phyloP scores from a whole-genome alignment of 2,888 invertebrate genomes.

The Furcula furcula region DNA sequence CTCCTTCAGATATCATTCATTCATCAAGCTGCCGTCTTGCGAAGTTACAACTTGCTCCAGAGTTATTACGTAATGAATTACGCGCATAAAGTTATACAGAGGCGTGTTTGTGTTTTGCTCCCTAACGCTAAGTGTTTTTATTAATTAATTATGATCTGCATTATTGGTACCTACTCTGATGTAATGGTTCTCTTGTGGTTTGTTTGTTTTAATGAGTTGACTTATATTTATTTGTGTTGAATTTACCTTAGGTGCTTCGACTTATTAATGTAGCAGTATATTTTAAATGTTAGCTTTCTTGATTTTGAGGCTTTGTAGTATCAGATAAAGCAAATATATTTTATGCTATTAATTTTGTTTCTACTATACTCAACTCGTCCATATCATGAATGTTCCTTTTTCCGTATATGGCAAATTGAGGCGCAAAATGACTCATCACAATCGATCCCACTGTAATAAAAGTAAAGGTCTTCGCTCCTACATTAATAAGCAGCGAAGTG shows the following conservation, averaged over 20 bases:
- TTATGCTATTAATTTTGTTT: too few relatives aligned
- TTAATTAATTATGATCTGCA: neutral
- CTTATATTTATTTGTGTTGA: neutral
- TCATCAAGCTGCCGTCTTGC: slow-evolving; percentile 21
- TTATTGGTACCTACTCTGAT: neutral
- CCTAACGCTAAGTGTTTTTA: neutral
- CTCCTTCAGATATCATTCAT: slow-evolving; percentile 35
- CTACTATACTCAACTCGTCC: too few relatives aligned
- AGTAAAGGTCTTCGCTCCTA: slow-evolving; percentile 14
- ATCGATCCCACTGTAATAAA: slow-evolving; percentile 2
- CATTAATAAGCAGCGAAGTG: slow-evolving; percentile 27
- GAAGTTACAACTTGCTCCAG: slow-evolving; percentile 17
- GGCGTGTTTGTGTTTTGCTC: slow-evolving; percentile 7
- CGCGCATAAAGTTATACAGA: slow-evolving; percentile 15
- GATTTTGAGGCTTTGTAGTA: too few relatives aligned
- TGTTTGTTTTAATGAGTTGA: neutral
- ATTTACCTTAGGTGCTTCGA: too few relatives aligned
- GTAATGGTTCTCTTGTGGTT: neutral
- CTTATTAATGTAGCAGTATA: too few relatives aligned
- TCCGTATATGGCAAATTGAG: too few relatives aligned
- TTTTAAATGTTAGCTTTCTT: too few relatives aligned
- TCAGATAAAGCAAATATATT: too few relatives aligned
- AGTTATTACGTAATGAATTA: slow-evolving; percentile 22
- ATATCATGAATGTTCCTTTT: too few relatives aligned
- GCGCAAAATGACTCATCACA: neutral